These are phyloP conservation scores for Drosophila kanapiae DNA, from an alignment of 1,140 invertebrate species.

Conservation along the genomic window DNA sequence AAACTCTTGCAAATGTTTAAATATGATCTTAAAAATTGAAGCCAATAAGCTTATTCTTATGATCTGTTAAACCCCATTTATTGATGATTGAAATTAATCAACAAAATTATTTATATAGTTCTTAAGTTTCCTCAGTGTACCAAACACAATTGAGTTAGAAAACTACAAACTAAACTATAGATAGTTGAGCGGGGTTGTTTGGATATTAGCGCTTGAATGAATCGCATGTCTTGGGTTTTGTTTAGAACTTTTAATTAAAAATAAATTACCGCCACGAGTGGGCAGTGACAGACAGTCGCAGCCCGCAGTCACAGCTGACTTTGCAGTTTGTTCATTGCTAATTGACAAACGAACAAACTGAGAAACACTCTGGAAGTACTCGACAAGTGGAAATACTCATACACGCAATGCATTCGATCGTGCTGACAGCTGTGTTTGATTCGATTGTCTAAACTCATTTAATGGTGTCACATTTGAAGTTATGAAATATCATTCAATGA, in stretches of 20 bases:
- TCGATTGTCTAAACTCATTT: slow-evolving; percentile 58
- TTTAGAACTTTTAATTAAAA: slow-evolving; percentile 82
- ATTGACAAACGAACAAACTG: slow-evolving; percentile 54
- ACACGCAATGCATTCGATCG: slow-evolving; percentile 36
- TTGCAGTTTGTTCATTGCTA: slow-evolving; percentile 56
- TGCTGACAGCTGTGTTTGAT: slow-evolving; percentile 57
- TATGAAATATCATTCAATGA: slow-evolving; percentile 68
- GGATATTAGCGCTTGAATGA: slow-evolving; percentile 73
- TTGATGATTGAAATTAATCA: too few relatives aligned
- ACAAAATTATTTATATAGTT: too few relatives aligned
- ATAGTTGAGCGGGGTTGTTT: slow-evolving; percentile 22
- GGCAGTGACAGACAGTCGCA: slow-evolving; percentile 34
- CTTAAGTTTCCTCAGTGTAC: slow-evolving; percentile 6
- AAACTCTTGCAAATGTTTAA: too few relatives aligned
- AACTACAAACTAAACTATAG: slow-evolving; percentile 22
- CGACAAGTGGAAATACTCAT: slow-evolving; percentile 2
- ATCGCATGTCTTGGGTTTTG: slow-evolving; percentile 77
- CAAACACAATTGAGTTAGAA: slow-evolving; percentile 19
- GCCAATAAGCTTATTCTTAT: too few relatives aligned
- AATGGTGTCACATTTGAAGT: slow-evolving; percentile 66
- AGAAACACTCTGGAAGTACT: slow-evolving; percentile 24
- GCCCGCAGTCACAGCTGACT: slow-evolving; percentile 30
- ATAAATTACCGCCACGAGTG: slow-evolving; percentile 72
- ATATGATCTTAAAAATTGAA: too few relatives aligned
- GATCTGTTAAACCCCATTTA: too few relatives aligned